Conservation (phyloP, 2,797 vertebrate species). For the Gallinago stenura region DNA sequence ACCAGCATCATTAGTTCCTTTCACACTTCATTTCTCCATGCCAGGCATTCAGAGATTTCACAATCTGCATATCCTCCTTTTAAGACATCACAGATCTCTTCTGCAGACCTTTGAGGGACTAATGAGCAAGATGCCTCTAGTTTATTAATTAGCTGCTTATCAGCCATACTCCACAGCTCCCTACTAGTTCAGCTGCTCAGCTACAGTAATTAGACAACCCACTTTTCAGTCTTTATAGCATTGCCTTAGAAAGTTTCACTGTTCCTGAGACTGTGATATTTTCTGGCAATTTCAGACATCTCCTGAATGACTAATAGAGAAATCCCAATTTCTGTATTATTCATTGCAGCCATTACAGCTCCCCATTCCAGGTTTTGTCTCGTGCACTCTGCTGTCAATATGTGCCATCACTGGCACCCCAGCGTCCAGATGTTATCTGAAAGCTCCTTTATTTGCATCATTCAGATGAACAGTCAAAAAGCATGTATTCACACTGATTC, state of each 20-base stretch:
- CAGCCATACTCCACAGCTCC: not conserved
- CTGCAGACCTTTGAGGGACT: constrained; percentile 45
- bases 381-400: not conserved
- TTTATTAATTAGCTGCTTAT: constrained; percentile 59
- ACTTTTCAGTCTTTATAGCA: constrained; percentile 8
- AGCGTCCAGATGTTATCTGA: not conserved
- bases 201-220: constrained; percentile 43
- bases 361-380: not conserved
- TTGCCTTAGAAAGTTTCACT: not conserved
- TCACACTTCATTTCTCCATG: constrained; percentile 38
- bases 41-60: constrained; percentile 13
- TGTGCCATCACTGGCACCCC: not conserved
- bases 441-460: constrained; percentile 28
- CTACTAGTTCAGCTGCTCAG: constrained; percentile 29
- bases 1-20: constrained; percentile 42
- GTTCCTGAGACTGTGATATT: not conserved
- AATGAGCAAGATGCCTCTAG: constrained; percentile 19
- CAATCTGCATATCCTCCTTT: constrained; percentile 47
- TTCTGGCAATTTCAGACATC: constrained; percentile 34
- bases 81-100: constrained; percentile 33
- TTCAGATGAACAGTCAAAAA: not conserved
- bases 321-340: constrained; percentile 9
- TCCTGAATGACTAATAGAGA: constrained; percentile 40
- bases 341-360: not conserved
- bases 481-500: not conserved